These are phyloP conservation scores for Orthosia gothica DNA, from an alignment of 2,888 invertebrate species.

Conservation along the genomic window DNA sequence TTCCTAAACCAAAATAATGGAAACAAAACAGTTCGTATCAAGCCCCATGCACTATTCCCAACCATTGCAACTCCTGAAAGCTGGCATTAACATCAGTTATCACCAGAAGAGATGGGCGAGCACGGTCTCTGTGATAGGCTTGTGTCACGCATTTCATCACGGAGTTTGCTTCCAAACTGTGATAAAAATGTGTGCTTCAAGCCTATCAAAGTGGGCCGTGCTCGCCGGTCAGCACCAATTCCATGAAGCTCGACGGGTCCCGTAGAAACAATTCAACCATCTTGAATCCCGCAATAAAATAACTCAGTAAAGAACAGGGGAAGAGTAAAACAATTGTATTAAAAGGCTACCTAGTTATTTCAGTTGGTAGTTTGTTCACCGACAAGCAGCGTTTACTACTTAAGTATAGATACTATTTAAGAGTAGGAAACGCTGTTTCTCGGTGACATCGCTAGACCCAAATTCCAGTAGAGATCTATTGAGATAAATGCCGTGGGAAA, in stretches of 20 bases:
- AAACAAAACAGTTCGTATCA: too few species aligned
- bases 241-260: neutral
- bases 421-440: constrained; percentile 8
- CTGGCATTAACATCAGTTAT: neutral
- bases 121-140: too few species aligned
- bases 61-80: neutral
- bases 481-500: constrained; percentile 50
- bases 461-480: constrained; percentile 30
- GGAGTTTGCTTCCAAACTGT: too few species aligned
- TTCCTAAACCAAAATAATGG: too few species aligned
- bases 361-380: neutral
- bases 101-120: too few species aligned
- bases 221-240: too few species aligned
- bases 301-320: neutral
- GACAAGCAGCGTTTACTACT: too few species aligned
- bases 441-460: constrained; percentile 29
- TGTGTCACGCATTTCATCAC: too few species aligned
- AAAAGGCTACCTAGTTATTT: neutral
- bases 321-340: neutral
- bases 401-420: too few species aligned
- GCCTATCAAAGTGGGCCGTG: too few species aligned
- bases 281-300: neutral
- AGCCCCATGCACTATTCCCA: neutral
- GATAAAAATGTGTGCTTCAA: too few species aligned
- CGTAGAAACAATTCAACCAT: neutral